Evolutionary conservation across 2,888 invertebrate species (phyloP).

Genomic region (Apamea crenata): DNA sequence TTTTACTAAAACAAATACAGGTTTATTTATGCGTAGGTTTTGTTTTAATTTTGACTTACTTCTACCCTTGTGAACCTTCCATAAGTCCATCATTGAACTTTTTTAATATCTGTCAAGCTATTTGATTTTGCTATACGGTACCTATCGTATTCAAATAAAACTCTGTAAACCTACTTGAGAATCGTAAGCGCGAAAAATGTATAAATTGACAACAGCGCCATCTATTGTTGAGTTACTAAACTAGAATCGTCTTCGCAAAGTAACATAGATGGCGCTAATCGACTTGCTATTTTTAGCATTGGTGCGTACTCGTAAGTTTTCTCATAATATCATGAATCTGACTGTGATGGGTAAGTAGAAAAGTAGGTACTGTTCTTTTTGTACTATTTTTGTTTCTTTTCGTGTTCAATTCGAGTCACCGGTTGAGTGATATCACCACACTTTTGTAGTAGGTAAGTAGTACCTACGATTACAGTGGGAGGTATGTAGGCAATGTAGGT

Average conservation of each 20-base stretch:
- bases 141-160: no score
- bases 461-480: not conserved
- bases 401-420: not conserved
- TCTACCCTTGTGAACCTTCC: not conserved
- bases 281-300: not conserved
- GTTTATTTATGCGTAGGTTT: constrained; percentile 68
- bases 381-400: not conserved
- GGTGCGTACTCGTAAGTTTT: not conserved
- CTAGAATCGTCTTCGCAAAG: accelerated
- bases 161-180: not conserved
- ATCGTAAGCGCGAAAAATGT: no score
- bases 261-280: constrained; percentile 47
- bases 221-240: constrained; percentile 8
- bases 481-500: not conserved
- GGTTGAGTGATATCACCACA: no score
- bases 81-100: no score
- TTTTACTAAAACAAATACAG: constrained; percentile 72
- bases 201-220: constrained; percentile 31
- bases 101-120: no score
- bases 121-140: no score
- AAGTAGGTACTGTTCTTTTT: not conserved
- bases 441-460: not conserved
- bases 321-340: not conserved
- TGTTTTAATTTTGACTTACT: constrained; percentile 5
- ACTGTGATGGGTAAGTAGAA: not conserved